Percentiles rank a stretch among this genome's conserved stretches.
phyloP scores from a whole-genome alignment of 2,797 vertebrate genomes.

The Poeciliopsis infans region DNA sequence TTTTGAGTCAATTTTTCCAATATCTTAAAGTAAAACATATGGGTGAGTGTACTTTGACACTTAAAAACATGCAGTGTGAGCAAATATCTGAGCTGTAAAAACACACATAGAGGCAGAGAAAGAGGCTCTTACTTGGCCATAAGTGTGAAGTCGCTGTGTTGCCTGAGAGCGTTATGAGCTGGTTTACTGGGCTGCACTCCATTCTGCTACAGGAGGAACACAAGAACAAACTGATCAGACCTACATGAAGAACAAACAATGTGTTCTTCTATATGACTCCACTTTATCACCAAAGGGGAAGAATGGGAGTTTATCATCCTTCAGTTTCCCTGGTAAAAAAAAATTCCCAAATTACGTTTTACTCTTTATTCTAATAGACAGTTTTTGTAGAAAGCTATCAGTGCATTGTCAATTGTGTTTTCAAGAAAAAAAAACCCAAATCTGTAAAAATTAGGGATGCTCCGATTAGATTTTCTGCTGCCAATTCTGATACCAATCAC shows the following conservation, averaged over 20 bases:
- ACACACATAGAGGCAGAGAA: not conserved
- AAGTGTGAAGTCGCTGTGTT: slow-evolving; percentile 92
- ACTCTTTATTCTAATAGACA: not conserved
- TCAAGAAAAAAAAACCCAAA: too few relatives aligned
- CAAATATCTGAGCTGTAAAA: slow-evolving; percentile 15
- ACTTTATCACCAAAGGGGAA: not conserved
- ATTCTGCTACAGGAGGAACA: slow-evolving; percentile 78
- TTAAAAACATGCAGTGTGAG: not conserved
- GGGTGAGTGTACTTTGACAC: not conserved
- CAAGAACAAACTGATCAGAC: not conserved
- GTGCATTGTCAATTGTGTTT: not conserved
- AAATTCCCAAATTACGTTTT: not conserved
- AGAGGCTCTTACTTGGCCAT: slow-evolving; percentile 91
- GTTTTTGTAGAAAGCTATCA: not conserved
- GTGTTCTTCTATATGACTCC: not conserved
- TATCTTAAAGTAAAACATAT: not conserved
- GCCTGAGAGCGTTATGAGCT: slow-evolving; percentile 82
- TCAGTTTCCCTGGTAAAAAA: not conserved
- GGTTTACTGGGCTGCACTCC: slow-evolving; percentile 87
- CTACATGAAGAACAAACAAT: not conserved
- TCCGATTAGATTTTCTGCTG: too few relatives aligned
- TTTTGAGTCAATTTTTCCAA: not conserved
- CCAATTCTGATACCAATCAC: too few relatives aligned
- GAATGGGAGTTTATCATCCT: not conserved
- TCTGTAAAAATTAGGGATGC: too few relatives aligned